Evolutionary conservation across 2,797 vertebrate genomes (phyloP), one percentile per base, ranked within the genome.

Genomic region (Megaceryle alcyon): DNA sequence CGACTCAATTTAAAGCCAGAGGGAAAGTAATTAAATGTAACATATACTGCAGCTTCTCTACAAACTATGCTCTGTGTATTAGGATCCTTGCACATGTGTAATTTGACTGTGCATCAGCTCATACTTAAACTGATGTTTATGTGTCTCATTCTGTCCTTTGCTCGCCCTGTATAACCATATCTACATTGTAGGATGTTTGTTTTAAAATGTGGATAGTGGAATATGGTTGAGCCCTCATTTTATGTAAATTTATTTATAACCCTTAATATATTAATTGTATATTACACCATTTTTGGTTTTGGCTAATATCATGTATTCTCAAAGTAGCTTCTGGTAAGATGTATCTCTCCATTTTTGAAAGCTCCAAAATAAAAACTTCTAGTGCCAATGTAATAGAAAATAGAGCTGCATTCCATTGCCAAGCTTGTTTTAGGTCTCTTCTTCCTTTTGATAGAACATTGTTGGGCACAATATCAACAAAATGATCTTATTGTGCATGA

Each of bases 381-480:
- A 80, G 49, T 84, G 90, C 56, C 76, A 77, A 29, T 31, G 39
- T 48, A 66, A 89, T n/a, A 88, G 66, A 89, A 92, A 93, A 95
- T 90, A 92, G 61, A 92, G 61, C 73, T 75, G 49, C 69, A 83
- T 91, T 87, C 53, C 29, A 65, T 71, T 95, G 78, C 78, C 80
- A 95, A 96, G 66, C 33, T 75, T 89, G 77, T 76, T 97, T 97
- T 95, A 94, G 63, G 82, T 82, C 39, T 75, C 87, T 73, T 96
- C 75, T 81, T 96, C 66, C 43, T 96, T 95, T 95, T 94, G 81
- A 89, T 91, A 86, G 80, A 96, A 94, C 60, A 68, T 73, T 68
- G 15, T 94, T 85, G 80, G 46, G 85, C 76, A 94, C 63, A 83
- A 90, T 63, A 90, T 86, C 84, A 90, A 57, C 85, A 86, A 88